Conservation (phyloP, 1,140 invertebrate species). For the Pseudomyrmex gracilis region DNA sequence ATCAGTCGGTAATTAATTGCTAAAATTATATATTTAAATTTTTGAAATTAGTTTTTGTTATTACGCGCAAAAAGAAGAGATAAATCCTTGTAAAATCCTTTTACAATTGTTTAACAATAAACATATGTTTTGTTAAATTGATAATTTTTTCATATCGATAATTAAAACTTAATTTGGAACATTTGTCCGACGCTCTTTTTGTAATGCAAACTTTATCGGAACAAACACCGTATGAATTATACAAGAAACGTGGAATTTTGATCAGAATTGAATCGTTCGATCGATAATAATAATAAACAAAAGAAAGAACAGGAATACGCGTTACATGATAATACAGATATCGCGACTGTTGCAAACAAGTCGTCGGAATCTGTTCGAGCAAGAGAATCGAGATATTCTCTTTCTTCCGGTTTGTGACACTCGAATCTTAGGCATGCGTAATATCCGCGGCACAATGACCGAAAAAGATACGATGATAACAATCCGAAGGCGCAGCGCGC, state of each 20-base stretch:
- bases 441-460: slow-evolving; percentile 53
- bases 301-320: slow-evolving; percentile 15
- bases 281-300: not conserved
- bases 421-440: slow-evolving; percentile 44
- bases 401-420: slow-evolving; percentile 56
- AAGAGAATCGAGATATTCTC: slow-evolving; percentile 14
- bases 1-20: slow-evolving; percentile 27
- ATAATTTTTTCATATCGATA: not conserved
- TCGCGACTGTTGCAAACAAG: slow-evolving; percentile 38
- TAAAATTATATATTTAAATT: slow-evolving; percentile 1
- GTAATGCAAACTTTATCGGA: not conserved
- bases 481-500: slow-evolving; percentile 53
- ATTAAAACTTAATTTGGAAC: slow-evolving; percentile 11
- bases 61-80: not conserved
- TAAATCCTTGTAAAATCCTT: no score
- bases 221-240: slow-evolving; percentile 8
- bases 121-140: no score
- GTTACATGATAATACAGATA: slow-evolving; percentile 57
- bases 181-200: not conserved
- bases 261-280: not conserved
- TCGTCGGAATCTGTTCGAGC: slow-evolving; percentile 54
- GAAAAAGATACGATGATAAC: slow-evolving; percentile 69
- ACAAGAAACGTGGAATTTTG: slow-evolving; percentile 10
- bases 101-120: no score
- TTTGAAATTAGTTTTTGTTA: slow-evolving; percentile 13